A percentile compares a stretch with the other conserved stretches of the same genome.
These are phyloP conservation scores for Valencia hispanica DNA, from an alignment of 2,797 vertebrate genomes.

Conservation along the genomic window DNA sequence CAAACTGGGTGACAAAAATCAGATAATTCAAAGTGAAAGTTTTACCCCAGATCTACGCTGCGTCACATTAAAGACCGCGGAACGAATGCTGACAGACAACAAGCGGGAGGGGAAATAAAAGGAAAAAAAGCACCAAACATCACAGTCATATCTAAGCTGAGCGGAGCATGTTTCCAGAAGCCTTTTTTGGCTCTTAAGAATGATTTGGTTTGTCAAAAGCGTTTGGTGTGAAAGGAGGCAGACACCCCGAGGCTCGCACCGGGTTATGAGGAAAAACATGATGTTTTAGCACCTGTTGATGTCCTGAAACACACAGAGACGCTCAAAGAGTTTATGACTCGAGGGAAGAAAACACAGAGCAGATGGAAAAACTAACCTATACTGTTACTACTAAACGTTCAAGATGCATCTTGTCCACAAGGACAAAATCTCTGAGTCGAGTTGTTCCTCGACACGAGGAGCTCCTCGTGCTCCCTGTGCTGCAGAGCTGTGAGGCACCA, in stretches of 20 bases:
- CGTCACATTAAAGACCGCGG: background rate
- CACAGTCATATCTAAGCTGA: conserved; percentile 16
- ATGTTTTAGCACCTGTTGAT: conserved; percentile 52
- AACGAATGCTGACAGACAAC: conserved; percentile 9
- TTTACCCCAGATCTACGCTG: conserved; percentile 6
- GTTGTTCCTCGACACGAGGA: conserved; percentile 16
- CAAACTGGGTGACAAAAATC: conserved; percentile 7
- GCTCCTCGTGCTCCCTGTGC: conserved; percentile 21
- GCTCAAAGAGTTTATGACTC: conserved; percentile 20
- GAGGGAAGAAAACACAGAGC: conserved; percentile 22
- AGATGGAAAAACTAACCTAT: background rate
- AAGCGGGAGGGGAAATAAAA: background rate
- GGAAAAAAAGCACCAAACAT: conserved; percentile 1
- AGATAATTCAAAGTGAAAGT: conserved; percentile 11
- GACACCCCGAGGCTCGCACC: conserved; percentile 37
- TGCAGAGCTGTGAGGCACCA: conserved; percentile 17
- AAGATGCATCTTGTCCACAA: conserved; percentile 14
- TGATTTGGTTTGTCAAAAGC: conserved; percentile 28
- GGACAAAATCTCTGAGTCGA: conserved; percentile 15
- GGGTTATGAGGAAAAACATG: conserved; percentile 34
- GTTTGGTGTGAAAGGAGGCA: conserved; percentile 27
- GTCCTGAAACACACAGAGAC: conserved; percentile 32
- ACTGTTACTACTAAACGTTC: conserved; percentile 26
- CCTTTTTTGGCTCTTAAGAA: conserved; percentile 7
- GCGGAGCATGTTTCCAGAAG: conserved; percentile 6